A percentile compares a stretch with the other conserved stretches of the same genome.
These are phyloP conservation scores for Timandra comae DNA, from an alignment of 2,888 invertebrate species.

Conservation along the genomic window DNA sequence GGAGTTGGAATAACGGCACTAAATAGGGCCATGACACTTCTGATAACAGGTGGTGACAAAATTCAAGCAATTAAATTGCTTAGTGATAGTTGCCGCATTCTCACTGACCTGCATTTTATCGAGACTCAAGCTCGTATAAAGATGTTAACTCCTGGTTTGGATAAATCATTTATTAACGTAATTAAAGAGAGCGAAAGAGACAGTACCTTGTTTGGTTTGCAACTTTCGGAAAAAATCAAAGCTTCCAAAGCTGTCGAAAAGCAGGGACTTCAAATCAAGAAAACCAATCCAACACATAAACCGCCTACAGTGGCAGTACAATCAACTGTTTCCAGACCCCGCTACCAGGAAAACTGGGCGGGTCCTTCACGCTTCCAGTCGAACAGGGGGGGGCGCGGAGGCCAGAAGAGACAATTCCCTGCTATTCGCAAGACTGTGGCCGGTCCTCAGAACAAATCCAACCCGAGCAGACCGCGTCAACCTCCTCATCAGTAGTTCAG, in stretches of 20 bases:
- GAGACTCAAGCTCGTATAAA: conserved; percentile 11
- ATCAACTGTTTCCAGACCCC: background rate
- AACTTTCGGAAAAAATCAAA: conserved; percentile 5
- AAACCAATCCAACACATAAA: too few species aligned
- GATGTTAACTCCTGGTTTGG: conserved; percentile 15
- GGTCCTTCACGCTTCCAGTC: background rate
- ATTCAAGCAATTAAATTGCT: conserved; percentile 11
- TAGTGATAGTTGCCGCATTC: conserved; percentile 16
- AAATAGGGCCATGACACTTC: conserved; percentile 10
- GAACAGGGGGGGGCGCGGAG: background rate
- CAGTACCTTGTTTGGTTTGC: background rate
- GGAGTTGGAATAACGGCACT: conserved; percentile 12
- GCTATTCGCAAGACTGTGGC: too few species aligned
- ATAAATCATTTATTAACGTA: conserved; percentile 10
- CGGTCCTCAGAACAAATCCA: background rate
- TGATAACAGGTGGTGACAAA: conserved; percentile 13
- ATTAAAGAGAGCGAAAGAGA: conserved; percentile 13
- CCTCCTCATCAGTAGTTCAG: background rate
- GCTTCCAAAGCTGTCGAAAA: conserved; percentile 3
- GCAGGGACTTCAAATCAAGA: background rate
- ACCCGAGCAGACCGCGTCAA: background rate
- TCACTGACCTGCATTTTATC: conserved; percentile 13
- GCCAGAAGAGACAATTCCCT: background rate
- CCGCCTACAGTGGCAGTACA: too few species aligned
- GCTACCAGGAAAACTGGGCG: background rate